Percentiles rank a stretch among this genome's conserved stretches.
phyloP scores from a whole-genome alignment of 2,113 vertebrate species.

The Arvicanthis niloticus region DNA sequence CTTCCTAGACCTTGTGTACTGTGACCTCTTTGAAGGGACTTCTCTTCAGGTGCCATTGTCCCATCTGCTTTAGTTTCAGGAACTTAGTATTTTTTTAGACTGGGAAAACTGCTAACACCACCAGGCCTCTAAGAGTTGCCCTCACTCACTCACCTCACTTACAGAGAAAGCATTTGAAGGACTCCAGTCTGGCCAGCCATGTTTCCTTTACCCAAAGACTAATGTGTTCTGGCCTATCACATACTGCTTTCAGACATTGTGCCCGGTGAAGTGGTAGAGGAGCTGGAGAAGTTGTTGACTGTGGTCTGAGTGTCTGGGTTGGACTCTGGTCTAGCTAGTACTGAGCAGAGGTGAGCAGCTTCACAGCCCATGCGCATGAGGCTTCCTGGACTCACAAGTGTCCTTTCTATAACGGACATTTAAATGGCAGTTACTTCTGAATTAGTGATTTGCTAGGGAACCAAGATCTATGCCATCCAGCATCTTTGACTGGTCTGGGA shows the following conservation, averaged over 20 bases:
- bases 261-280: not conserved
- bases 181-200: not conserved
- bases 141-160: not conserved
- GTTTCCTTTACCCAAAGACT: not conserved
- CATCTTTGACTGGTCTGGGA: not conserved
- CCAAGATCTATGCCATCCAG: not conserved
- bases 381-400: not conserved
- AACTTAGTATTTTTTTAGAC: not conserved
- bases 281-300: not conserved
- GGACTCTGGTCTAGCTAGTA: too few relatives aligned
- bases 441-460: not conserved
- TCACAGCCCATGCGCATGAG: not conserved
- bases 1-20: not conserved
- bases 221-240: not conserved
- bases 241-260: not conserved
- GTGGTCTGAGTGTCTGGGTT: not conserved
- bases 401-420: conserved; percentile 23
- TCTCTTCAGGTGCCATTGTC: not conserved
- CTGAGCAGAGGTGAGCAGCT: not conserved
- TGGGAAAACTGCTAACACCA: not conserved
- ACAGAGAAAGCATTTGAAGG: not conserved
- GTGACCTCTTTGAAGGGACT: not conserved
- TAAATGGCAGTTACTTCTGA: not conserved
- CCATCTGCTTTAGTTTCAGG: not conserved
- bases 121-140: not conserved